A percentile compares a stretch with the other conserved stretches of the same genome.
These are phyloP conservation scores for Phytoseiulus persimilis DNA, from an alignment of 2,888 invertebrate species.

Conservation along the genomic window DNA sequence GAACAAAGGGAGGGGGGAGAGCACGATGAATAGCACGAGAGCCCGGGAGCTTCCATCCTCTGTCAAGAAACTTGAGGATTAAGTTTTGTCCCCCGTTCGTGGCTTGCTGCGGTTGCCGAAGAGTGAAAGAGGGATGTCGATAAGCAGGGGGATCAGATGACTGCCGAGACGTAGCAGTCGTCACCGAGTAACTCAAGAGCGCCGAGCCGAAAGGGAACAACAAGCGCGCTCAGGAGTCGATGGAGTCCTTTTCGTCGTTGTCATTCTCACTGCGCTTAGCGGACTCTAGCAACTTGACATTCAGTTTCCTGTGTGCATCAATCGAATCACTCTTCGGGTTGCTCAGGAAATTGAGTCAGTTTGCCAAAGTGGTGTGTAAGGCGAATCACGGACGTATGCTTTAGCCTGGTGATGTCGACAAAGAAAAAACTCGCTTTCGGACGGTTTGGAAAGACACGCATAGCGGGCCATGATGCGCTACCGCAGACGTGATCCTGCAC, in stretches of 20 bases:
- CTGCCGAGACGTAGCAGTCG: background rate
- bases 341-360: no score
- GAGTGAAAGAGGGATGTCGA: background rate
- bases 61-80: constrained; percentile 18
- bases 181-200: background rate
- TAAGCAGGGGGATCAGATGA: background rate
- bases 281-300: no score
- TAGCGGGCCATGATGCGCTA: background rate
- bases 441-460: no score
- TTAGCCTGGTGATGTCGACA: no score
- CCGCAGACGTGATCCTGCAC: background rate
- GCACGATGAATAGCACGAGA: background rate
- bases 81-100: background rate
- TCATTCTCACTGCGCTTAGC: no score
- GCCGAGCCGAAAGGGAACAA: background rate
- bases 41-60: constrained; percentile 20
- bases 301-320: no score
- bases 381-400: no score
- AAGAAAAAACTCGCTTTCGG: no score
- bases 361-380: no score
- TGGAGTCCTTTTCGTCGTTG: no score
- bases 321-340: no score
- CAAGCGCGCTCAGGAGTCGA: background rate
- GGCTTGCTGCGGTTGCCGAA: background rate
- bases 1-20: background rate